phyloP scores from a whole-genome alignment of 1,140 invertebrate species.

The Cydia pomonella region DNA sequence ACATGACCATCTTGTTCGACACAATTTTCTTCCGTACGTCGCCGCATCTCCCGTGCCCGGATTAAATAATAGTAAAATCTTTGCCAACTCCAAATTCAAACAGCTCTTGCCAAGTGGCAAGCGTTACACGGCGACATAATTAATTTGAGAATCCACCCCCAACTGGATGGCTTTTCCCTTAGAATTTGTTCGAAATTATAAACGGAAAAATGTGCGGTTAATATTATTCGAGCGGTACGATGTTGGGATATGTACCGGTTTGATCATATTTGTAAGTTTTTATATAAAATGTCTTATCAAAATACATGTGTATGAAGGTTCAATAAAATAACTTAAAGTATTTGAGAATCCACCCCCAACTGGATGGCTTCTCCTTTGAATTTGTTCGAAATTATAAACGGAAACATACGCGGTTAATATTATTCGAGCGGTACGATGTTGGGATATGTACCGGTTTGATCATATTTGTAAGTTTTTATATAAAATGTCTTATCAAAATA shows the following conservation, averaged over 20 bases:
- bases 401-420: constrained; percentile 11
- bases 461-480: neutral
- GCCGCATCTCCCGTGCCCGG: constrained; percentile 35
- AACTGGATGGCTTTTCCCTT: neutral
- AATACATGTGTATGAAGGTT: too few species aligned
- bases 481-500: too few species aligned
- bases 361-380: neutral
- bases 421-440: neutral
- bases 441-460: neutral
- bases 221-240: neutral
- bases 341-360: constrained; percentile 20
- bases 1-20: constrained; percentile 14
- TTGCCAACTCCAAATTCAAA: constrained; percentile 37
- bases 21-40: constrained; percentile 19
- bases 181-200: neutral
- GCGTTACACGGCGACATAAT: constrained; percentile 31
- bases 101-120: constrained; percentile 32
- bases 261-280: neutral
- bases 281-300: too few species aligned
- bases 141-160: constrained; percentile 31
- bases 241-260: neutral
- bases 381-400: neutral
- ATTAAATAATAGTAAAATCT: constrained; percentile 40
- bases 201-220: neutral
- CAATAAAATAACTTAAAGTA: too few species aligned